Evolutionary conservation across 2,113 vertebrate species (phyloP).

Genomic region (Orycteropus afer): DNA sequence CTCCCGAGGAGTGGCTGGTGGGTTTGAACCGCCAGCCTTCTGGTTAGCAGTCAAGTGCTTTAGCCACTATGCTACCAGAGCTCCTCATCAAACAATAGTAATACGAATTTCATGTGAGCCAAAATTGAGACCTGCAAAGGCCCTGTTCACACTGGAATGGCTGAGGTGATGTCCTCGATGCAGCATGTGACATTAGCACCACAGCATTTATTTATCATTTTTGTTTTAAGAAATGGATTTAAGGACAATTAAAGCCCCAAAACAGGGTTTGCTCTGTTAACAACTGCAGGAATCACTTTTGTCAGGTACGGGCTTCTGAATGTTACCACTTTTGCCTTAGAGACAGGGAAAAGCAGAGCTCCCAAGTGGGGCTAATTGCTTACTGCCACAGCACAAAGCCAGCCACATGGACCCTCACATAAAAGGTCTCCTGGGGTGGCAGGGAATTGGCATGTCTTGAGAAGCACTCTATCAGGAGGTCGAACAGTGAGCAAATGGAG

Average conservation of each 20-base stretch:
- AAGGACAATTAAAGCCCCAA: not conserved
- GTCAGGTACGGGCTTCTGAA: not conserved
- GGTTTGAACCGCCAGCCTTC: no score
- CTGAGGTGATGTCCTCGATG: not conserved
- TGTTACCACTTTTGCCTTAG: not conserved
- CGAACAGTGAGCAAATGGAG: not conserved
- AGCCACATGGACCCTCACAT: not conserved
- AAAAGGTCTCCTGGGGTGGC: not conserved
- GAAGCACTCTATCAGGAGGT: not conserved
- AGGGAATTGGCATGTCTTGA: not conserved
- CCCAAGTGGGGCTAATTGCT: accelerated
- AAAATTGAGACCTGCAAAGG: not conserved
- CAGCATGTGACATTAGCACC: not conserved
- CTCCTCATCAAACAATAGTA: no score
- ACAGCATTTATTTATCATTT: not conserved
- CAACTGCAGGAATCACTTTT: not conserved
- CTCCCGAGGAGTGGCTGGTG: no score
- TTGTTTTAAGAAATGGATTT: not conserved
- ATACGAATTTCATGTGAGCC: not conserved
- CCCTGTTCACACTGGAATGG: not conserved
- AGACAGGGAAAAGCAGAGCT: not conserved
- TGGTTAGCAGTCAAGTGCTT: no score
- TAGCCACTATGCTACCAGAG: no score
- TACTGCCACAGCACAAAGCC: accelerated
- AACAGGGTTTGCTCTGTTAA: not conserved